Base-by-base conservation (phyloP, 2,113 vertebrate species). In the Calyptomena viridis region DNA sequence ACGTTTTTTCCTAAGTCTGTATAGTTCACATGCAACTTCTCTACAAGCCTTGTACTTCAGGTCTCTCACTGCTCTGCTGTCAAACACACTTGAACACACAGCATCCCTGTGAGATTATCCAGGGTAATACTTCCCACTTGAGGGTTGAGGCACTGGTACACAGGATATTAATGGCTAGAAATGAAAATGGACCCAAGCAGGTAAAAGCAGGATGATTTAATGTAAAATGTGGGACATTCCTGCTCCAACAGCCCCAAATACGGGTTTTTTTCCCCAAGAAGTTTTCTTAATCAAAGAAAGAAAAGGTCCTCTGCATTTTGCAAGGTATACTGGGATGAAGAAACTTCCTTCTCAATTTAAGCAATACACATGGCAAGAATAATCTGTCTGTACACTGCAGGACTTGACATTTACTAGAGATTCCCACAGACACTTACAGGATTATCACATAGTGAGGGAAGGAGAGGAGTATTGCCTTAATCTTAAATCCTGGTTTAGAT, bases 61-160 rank as follows among this genome's bases (percentile, higher is more conserved):
- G 20, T 47, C 30, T 15, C 31, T 93, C 33, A 30, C 16, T 66
- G 62, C 28, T 44, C 59, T 58, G 21, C 3, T 86, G 66, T 73
- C 39, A 21, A 44, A 35, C 0, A 0, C n/a, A 69, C 55, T n/a
- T n/a, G n/a, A n/a, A n/a, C n/a, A n/a, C n/a, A n/a, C 39, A 42
- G 82, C 53, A 59, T 37, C 60, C 47, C 33, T 63, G 22, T 52
- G 50, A 67, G 42, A 72, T 52, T 25, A 81, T 16, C 46, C 37
- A 37, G 24, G 16, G 23, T 31, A 44, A 33, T 14, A 31, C 22
- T 47, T 52, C 21, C 46, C 23, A 21, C 28, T 35, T 22, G 15
- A 79, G 85, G 76, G 21, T 17, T 4, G 7, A 83, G 56, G 14
- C 30, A 75, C 18, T 50, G 12, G 8, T 53, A 81, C 33, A 42